Evolutionary conservation across 2,797 vertebrate species (phyloP).

Genomic region (Otolemur crassicaudatus): DNA sequence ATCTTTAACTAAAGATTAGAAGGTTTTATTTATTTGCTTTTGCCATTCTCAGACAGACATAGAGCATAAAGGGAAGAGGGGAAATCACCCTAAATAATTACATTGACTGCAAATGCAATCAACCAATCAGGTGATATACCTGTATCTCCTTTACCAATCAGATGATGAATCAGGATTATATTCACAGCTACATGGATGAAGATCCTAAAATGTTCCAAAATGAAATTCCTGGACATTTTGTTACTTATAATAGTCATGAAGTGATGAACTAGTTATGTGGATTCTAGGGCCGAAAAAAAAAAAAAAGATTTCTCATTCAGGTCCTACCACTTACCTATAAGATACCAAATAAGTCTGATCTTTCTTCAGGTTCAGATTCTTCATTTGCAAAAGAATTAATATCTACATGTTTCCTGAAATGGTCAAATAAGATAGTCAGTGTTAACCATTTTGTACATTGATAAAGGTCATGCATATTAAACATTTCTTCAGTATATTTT

Average conservation of each 20-base stretch:
- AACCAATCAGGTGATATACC: not conserved
- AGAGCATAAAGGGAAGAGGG: not conserved
- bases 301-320: not conserved
- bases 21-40: not conserved
- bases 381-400: conserved; percentile 41
- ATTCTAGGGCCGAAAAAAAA: not conserved
- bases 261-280: not conserved
- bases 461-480: not conserved
- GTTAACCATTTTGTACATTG: not conserved
- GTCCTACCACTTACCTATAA: not conserved
- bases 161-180: not conserved
- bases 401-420: not conserved
- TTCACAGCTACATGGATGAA: not conserved
- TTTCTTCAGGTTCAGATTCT: conserved; percentile 19
- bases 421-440: not conserved
- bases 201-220: not conserved
- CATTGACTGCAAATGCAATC: not conserved
- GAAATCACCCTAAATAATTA: not conserved
- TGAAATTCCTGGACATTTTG: not conserved
- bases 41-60: not conserved
- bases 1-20: not conserved
- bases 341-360: not conserved
- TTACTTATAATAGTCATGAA: not conserved
- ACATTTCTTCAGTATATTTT: not conserved
- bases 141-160: not conserved